A percentile compares a stretch with the other conserved stretches of the same genome.
Evolutionary conservation across 2,888 invertebrate genomes (phyloP).

Genomic region (Entomobrya proxima): DNA sequence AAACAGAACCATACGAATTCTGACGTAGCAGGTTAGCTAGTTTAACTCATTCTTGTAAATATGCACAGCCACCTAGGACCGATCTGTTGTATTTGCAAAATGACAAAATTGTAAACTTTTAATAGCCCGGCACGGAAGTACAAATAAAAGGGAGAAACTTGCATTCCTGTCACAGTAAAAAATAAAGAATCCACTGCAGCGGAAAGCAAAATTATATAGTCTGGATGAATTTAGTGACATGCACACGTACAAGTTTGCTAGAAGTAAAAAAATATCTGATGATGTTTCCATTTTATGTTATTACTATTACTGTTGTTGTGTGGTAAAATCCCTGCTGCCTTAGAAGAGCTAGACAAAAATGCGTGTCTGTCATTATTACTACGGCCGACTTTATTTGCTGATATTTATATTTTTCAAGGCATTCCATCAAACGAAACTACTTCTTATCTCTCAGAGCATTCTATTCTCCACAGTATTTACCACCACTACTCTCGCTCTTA

Average conservation of each 20-base stretch:
- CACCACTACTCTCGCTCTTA: background rate
- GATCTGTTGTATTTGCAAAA: no score
- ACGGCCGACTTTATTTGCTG: background rate
- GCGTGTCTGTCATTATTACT: background rate
- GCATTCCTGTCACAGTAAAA: background rate
- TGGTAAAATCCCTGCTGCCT: no score
- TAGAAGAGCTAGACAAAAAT: background rate
- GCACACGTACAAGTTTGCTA: background rate
- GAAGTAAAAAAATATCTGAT: background rate
- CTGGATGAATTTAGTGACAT: conserved; percentile 3
- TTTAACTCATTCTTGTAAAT: no score
- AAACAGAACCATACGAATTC: no score
- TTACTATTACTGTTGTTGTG: no score
- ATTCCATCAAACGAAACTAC: no score
- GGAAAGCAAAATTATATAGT: conserved; percentile 11
- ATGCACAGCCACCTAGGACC: no score
- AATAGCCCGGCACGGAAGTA: no score
- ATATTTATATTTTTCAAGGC: background rate
- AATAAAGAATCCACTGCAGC: background rate
- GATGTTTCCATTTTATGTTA: no score
- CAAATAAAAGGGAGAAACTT: no score
- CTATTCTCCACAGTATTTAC: conserved; percentile 1
- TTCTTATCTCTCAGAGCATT: conserved; percentile 46
- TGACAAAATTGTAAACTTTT: no score
- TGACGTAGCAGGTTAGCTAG: no score